Evolutionary conservation across 2,888 invertebrate genomes (phyloP), one percentile per base, ranked within the genome.

Genomic region (Drepanosiphum platanoidis): DNA sequence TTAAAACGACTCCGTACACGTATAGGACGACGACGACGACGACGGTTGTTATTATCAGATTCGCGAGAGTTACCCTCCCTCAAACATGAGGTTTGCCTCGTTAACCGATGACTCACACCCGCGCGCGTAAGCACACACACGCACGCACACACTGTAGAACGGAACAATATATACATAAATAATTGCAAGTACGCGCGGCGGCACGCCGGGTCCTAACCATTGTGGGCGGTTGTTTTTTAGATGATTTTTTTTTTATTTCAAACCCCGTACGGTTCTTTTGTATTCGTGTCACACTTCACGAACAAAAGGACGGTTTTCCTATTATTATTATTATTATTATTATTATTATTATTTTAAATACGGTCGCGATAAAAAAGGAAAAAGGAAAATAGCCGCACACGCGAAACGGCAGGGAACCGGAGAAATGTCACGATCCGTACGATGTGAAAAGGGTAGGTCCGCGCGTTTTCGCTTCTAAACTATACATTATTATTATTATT

Each of bases 81-180:
- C 83, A 83, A 75, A 83, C 74, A 66, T 75, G 83, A 83, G 83
- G 83, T 83, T 75, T 46, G 42, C 83, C 83, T 83, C 74, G 83
- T 83, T 83, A 83, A 46, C 36, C 74, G 66, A 75, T 83, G 83
- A 83, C 74, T 83, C 83, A 83, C 83, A 27, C 66, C 9, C 34
- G 46, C 66, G 18, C 74, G 27, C 74, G n/a, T 34, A 32, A 30
- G 8, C 66, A 46, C 83, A n/a, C 64, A 2, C 46, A 46, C 66
- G 18, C 74, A 34, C 61, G 9, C 46, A n/a, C 66, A 9, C 61
- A 27, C 15, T 46, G 42, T 27, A 61, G 30, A 39, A 27, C 22
- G 39, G 42, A 22, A 78, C 46, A 52, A 34, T 42, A 27, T 27
- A 52, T 78, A 78, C 42, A n/a, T 11, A 8, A 13, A 42, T 30